Conservation (phyloP, 2,797 vertebrate genomes). For the Aldrovandia affinis region DNA sequence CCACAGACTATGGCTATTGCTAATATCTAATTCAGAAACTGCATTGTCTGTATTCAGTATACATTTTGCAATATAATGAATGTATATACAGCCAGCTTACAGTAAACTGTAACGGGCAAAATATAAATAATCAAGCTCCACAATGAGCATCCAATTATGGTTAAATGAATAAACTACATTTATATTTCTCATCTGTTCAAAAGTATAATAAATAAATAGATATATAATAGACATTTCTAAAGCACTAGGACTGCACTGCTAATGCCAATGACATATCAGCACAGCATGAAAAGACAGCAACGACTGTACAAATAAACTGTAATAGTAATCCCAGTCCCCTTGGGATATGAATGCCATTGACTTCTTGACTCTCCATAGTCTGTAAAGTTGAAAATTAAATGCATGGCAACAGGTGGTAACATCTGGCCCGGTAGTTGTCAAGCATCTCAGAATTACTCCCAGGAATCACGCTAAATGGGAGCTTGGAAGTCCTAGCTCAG, state of each 20-base stretch:
- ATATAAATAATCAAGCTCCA: not conserved
- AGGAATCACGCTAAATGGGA: no score
- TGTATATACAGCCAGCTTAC: not conserved
- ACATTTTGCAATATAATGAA: not conserved
- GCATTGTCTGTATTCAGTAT: no score
- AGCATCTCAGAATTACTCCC: no score
- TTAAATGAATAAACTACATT: not conserved
- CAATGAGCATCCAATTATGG: not conserved
- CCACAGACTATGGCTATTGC: not conserved
- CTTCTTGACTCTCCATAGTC: no score
- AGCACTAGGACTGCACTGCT: not conserved
- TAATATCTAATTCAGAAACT: not conserved
- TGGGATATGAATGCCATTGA: no score
- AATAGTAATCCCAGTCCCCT: not conserved
- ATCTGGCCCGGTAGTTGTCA: no score
- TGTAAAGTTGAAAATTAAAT: no score
- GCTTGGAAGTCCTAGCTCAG: no score
- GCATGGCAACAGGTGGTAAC: slow-evolving; percentile 10
- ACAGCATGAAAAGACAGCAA: not conserved
- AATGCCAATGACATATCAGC: not conserved
- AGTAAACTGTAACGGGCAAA: no score
- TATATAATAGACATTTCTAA: not conserved
- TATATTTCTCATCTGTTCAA: not conserved
- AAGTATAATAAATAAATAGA: not conserved
- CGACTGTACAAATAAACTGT: no score